Percentiles rank a stretch among this genome's conserved stretches.
Evolutionary conservation across 1,140 invertebrate genomes (phyloP).

Genomic region (Diploscapter pachys): DNA sequence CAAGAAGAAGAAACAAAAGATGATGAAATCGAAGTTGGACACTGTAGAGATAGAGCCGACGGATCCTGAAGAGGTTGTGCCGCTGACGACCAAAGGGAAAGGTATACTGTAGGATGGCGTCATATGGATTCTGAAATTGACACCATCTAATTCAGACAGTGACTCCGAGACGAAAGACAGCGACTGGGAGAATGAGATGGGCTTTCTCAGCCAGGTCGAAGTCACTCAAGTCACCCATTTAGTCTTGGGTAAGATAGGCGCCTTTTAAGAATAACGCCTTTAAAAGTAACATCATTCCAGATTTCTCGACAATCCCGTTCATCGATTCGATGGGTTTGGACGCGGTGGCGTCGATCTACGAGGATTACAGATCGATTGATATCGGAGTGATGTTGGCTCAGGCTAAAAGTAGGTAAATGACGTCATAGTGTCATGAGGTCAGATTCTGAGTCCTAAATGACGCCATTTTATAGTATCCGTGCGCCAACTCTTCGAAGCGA

Average conservation of each 20-base stretch:
- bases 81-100: too few relatives aligned
- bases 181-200: too few relatives aligned
- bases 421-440: not conserved
- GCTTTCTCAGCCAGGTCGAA: not conserved
- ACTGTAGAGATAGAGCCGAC: too few relatives aligned
- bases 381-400: conserved; percentile 42
- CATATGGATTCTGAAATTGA: too few relatives aligned
- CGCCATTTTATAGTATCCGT: conserved; percentile 31
- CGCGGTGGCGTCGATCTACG: conserved; percentile 53
- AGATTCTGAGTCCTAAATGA: conserved; percentile 3
- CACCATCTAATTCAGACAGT: too few relatives aligned
- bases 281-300: conserved; percentile 45
- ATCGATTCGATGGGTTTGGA: conserved; percentile 62
- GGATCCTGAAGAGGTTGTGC: too few relatives aligned
- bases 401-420: conserved; percentile 38
- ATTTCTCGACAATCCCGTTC: conserved; percentile 61
- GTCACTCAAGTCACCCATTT: conserved; percentile 53
- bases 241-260: not conserved
- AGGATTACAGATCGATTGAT: conserved; percentile 34
- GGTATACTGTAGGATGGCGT: too few relatives aligned
- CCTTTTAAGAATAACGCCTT: too few relatives aligned
- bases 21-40: too few relatives aligned
- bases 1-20: too few relatives aligned
- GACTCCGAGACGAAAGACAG: too few relatives aligned
- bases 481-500: conserved; percentile 44